phyloP scores from a whole-genome alignment of 2,113 vertebrate genomes.

The Takifugu bimaculatus region DNA sequence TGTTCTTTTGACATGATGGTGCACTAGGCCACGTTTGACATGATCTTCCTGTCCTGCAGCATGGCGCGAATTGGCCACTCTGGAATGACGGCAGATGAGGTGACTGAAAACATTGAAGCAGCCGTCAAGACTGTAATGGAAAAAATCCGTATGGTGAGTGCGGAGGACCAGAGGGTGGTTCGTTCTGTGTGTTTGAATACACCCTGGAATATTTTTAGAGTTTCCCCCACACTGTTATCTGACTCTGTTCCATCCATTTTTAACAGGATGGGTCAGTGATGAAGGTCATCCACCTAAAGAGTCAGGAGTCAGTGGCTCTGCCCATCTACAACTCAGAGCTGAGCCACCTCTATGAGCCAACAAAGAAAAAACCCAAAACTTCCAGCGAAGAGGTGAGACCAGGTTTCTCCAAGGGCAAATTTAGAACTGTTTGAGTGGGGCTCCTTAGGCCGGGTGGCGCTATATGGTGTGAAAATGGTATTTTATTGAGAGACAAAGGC shows the following conservation, averaged over 20 bases:
- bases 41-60: slow-evolving; percentile 57
- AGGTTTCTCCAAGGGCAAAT: not conserved
- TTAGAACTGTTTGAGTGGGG: too few relatives aligned
- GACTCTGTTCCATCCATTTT: not conserved
- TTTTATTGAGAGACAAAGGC: too few relatives aligned
- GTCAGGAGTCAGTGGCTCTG: slow-evolving; percentile 77
- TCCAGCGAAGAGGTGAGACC: slow-evolving; percentile 27
- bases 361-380: slow-evolving; percentile 14
- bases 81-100: slow-evolving; percentile 76
- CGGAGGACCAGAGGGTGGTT: not conserved
- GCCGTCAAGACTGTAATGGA: slow-evolving; percentile 63
- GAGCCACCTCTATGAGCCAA: slow-evolving; percentile 52
- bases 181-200: not conserved
- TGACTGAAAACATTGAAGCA: slow-evolving; percentile 76
- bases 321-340: slow-evolving; percentile 80
- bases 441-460: too few relatives aligned
- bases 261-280: slow-evolving; percentile 78
- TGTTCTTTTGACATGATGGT: not conserved
- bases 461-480: too few relatives aligned
- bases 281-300: slow-evolving; percentile 88
- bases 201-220: too few relatives aligned
- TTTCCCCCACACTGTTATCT: not conserved
- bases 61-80: slow-evolving; percentile 79
- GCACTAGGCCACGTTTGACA: not conserved
- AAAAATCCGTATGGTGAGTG: slow-evolving; percentile 78